These are phyloP conservation scores for Micromussa lordhowensis DNA, from an alignment of 92 coral and sea anemone species.

Conservation along the genomic window DNA sequence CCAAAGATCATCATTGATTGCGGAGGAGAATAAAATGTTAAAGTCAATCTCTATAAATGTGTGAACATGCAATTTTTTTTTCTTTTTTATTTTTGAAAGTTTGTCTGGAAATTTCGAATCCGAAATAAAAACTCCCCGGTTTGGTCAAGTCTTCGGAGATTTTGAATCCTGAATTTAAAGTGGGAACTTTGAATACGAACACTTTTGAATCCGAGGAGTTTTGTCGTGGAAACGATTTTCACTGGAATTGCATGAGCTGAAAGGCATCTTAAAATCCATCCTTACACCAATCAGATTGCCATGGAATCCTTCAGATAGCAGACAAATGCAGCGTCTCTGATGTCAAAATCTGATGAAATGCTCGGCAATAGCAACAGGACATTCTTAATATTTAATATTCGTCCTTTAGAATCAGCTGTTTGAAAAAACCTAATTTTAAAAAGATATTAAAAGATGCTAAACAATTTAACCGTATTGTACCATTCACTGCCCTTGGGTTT, in stretches of 20 bases:
- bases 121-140: too few species aligned
- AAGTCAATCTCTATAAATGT: too few species aligned
- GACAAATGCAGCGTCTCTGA: background rate
- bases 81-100: too few species aligned
- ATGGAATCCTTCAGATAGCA: background rate
- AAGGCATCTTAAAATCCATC: background rate
- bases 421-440: background rate
- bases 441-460: background rate
- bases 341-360: background rate
- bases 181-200: too few species aligned
- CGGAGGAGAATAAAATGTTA: too few species aligned
- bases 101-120: background rate
- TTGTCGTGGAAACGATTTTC: too few species aligned
- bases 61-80: too few species aligned
- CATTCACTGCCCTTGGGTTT: constrained; percentile 6
- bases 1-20: too few species aligned
- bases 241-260: too few species aligned
- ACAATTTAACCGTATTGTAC: background rate
- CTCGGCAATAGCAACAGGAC: background rate
- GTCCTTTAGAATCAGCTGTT: constrained; percentile 2
- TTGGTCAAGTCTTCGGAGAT: too few species aligned
- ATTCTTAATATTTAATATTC: background rate
- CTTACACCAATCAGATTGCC: background rate
- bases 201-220: too few species aligned
- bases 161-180: too few species aligned